Conservation (phyloP, 2,888 invertebrate genomes). For the Oscheius sp. region DNA sequence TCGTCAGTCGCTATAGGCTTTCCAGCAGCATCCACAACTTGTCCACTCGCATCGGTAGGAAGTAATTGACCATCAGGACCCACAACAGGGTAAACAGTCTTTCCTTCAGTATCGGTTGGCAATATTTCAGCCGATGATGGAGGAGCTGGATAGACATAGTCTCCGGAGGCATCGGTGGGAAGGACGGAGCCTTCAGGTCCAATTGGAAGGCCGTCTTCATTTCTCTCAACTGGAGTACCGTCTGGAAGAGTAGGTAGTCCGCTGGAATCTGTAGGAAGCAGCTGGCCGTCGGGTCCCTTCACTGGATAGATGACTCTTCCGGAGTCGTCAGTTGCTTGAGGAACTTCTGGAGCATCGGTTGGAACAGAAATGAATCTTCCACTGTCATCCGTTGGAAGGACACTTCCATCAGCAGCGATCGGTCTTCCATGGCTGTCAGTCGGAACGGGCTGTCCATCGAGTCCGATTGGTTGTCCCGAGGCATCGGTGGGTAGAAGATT, state of each 20-base stretch:
- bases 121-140: background rate
- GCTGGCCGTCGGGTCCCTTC: slow-evolving; percentile 1
- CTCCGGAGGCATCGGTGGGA: slow-evolving; percentile 45
- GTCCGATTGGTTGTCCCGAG: slow-evolving; percentile 34
- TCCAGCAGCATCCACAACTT: slow-evolving; percentile 38
- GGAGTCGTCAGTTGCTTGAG: background rate
- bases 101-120: too few species aligned
- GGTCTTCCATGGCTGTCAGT: slow-evolving; percentile 35
- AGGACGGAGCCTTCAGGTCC: slow-evolving; percentile 44
- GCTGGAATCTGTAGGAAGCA: background rate
- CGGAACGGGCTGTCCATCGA: slow-evolving; percentile 21
- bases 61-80: slow-evolving; percentile 32
- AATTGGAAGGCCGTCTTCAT: slow-evolving; percentile 37
- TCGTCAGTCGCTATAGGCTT: slow-evolving; percentile 44
- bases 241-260: slow-evolving; percentile 29
- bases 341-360: slow-evolving; percentile 36
- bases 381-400: slow-evolving; percentile 36
- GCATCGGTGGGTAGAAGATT: slow-evolving; percentile 37
- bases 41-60: slow-evolving; percentile 33
- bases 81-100: slow-evolving; percentile 30
- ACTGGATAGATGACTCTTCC: slow-evolving; percentile 10
- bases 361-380: slow-evolving; percentile 28
- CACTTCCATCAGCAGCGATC: slow-evolving; percentile 47
- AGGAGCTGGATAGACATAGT: slow-evolving; percentile 23
- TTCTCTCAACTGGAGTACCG: slow-evolving; percentile 30